Evolutionary conservation across 2,888 invertebrate species (phyloP).

Genomic region (Mantis religiosa): DNA sequence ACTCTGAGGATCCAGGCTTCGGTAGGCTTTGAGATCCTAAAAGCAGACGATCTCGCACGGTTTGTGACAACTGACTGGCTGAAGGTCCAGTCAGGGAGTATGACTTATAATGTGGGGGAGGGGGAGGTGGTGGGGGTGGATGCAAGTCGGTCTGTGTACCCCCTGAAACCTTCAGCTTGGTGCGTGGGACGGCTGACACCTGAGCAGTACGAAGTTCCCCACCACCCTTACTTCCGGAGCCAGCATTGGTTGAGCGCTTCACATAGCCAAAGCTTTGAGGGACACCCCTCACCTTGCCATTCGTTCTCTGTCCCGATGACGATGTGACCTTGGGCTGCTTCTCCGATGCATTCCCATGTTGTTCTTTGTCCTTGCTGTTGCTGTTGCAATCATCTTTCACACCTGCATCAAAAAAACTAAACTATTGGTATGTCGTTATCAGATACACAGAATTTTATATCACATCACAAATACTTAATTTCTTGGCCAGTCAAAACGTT

Average conservation of each 20-base stretch:
- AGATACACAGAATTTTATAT: too few relatives aligned
- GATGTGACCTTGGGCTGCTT: conserved; percentile 21
- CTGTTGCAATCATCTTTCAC: conserved; percentile 34
- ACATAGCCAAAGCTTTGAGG: conserved; percentile 84
- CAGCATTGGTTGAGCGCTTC: conserved; percentile 53
- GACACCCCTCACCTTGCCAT: conserved; percentile 59
- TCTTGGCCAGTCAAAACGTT: too few relatives aligned
- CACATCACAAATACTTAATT: too few relatives aligned
- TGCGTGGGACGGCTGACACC: conserved; percentile 79
- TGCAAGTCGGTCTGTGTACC: conserved; percentile 83
- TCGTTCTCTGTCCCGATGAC: conserved; percentile 22
- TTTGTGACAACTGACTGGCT: conserved; percentile 81
- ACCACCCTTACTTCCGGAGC: conserved; percentile 54
- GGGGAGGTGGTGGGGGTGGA: conserved; percentile 27
- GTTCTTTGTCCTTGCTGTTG: conserved; percentile 32
- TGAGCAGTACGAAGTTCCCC: conserved; percentile 65
- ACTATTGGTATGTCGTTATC: too few relatives aligned
- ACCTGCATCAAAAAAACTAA: conserved; percentile 14
- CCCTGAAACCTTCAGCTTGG: conserved; percentile 79
- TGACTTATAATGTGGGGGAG: conserved; percentile 62
- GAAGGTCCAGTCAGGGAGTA: conserved; percentile 80
- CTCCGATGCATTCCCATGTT: conserved; percentile 18
- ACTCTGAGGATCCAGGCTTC: conserved; percentile 63
- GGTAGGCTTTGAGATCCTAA: conserved; percentile 84
- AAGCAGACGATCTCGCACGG: conserved; percentile 75